Evolutionary conservation across 2,888 invertebrate genomes (phyloP), one percentile per base, ranked within the genome.

Genomic region (Entomobrya multifasciata): DNA sequence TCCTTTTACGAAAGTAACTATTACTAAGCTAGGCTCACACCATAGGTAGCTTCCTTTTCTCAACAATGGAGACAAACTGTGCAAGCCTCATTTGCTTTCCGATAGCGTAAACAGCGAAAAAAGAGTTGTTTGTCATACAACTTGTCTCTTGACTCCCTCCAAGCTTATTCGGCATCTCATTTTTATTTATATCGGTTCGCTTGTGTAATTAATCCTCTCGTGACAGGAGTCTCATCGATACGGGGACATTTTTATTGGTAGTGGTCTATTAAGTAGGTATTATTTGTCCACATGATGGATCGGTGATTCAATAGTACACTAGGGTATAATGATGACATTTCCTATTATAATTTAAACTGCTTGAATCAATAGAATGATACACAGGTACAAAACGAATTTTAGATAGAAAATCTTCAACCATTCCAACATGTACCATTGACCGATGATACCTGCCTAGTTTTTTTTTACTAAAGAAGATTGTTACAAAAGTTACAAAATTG

Each of bases 91-190:
- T 85, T 85, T 85, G 78, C 85, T 78, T 85, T 85, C 85, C 5
- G 85, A 57, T 78, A 49, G 85, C 67, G 77, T 85, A 57, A 15
- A 30, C 20, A 44, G 55, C 67, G 55, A 76, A 62, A 74, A 77
- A 77, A 77, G 84, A 84, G 77, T 85, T 85, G 85, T 78, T 78
- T 85, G 84, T 84, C 84, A 84, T 52, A 67, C 84, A 77, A 77
- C 83, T 83, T 83, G 74, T 83, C 80, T 80, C 22, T 13, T 20
- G 36, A 8, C 62, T 8, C 74, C 74, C 55, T 60, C 49, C n/a
- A n/a, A n/a, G n/a, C 76, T 65, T 36, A 49, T 25, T 83, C 67
- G 77, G 67, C 76, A 57, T 67, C 72, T 76, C 25, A 76, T 84
- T 85, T 78, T 85, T 70, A 78, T 85, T 85, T 78, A 78, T 78